Conservation (phyloP, 2,113 vertebrate species). For the Probosciger aterrimus region DNA sequence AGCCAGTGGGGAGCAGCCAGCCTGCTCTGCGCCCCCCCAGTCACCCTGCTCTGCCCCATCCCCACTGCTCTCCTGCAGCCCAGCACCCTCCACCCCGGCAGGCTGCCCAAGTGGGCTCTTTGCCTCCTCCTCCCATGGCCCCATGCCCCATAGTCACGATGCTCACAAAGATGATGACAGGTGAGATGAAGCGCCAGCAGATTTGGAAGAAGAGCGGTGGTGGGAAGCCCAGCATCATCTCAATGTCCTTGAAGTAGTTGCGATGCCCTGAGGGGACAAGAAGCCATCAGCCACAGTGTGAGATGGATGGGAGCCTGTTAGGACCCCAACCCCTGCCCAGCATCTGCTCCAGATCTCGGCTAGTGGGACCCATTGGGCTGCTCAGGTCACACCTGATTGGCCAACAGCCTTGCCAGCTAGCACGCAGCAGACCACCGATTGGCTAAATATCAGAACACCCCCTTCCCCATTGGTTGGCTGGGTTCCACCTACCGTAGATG, state of each 20-base stretch:
- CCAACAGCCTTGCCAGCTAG: background rate
- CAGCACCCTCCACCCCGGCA: background rate
- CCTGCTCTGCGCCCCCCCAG: accelerated
- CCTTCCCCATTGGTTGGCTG: background rate
- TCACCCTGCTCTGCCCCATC: background rate
- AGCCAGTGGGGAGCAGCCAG: background rate
- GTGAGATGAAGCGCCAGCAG: constrained; percentile 97
- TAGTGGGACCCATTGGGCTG: background rate
- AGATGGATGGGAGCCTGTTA: background rate
- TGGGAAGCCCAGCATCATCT: constrained; percentile 99
- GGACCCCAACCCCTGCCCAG: accelerated
- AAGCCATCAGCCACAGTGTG: accelerated
- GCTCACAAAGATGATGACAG: constrained; percentile 93
- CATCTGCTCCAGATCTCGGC: accelerated
- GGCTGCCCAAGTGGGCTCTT: background rate
- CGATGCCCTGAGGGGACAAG: constrained; percentile 78
- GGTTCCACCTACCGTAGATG: constrained; percentile 86
- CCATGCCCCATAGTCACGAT: accelerated
- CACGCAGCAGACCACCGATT: background rate
- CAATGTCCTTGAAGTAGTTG: constrained; percentile 96
- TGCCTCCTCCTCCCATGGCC: background rate
- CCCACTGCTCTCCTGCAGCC: background rate
- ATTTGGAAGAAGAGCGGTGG: constrained; percentile 97
- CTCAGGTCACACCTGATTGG: accelerated
- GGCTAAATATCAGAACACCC: background rate